A percentile compares a stretch with the other conserved stretches of the same genome.
Evolutionary conservation across 2,113 vertebrate genomes (phyloP).

Genomic region (Spea multiplicata): DNA sequence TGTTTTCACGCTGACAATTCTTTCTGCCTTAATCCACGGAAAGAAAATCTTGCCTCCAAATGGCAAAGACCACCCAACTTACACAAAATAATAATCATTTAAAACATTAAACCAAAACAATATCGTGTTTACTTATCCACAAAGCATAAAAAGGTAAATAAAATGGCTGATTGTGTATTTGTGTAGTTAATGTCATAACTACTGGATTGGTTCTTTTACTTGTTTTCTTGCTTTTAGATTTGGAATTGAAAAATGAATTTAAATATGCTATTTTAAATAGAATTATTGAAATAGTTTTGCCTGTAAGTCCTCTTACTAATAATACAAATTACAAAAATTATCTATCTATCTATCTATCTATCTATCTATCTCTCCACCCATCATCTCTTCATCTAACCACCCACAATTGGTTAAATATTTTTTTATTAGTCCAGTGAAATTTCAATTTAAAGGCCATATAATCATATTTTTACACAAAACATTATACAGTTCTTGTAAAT

Average conservation of each 20-base stretch:
- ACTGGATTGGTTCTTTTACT: not conserved
- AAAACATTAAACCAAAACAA: slow-evolving; percentile 31
- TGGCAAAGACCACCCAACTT: slow-evolving; percentile 62
- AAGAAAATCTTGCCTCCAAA: slow-evolving; percentile 71
- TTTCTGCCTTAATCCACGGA: slow-evolving; percentile 78
- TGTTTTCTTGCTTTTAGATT: not conserved
- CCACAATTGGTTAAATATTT: too few species aligned
- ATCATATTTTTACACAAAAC: too few species aligned
- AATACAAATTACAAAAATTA: not conserved
- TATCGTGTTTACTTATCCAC: slow-evolving; percentile 7
- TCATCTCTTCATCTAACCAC: not conserved
- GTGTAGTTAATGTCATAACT: not conserved
- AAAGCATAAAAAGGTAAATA: not conserved
- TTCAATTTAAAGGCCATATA: too few species aligned
- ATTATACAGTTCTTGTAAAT: not conserved
- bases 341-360: not conserved
- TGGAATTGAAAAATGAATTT: not conserved
- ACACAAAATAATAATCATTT: slow-evolving; percentile 50
- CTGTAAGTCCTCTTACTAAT: not conserved
- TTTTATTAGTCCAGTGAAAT: too few species aligned
- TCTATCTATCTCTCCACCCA: not conserved
- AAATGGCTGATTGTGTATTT: not conserved
- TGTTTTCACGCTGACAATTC: slow-evolving; percentile 88
- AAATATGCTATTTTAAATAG: not conserved
- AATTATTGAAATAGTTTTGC: not conserved